A percentile compares a stretch with the other conserved stretches of the same genome.
Conservation (phyloP, 2,113 vertebrate genomes). For the Acrocephalus arundinaceus region DNA sequence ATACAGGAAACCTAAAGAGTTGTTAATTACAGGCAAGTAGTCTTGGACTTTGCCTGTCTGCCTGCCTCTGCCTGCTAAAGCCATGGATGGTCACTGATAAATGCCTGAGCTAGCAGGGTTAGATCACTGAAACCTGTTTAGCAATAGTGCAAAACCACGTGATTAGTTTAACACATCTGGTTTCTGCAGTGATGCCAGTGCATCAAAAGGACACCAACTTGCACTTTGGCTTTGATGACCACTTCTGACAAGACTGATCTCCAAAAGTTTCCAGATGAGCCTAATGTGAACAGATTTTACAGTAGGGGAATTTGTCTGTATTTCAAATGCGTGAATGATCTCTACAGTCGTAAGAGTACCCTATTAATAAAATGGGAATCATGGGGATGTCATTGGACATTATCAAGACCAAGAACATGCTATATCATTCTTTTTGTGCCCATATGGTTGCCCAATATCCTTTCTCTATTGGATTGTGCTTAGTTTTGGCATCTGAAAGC, state of each 20-base stretch:
- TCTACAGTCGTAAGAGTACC: not conserved
- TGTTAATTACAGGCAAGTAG: not conserved
- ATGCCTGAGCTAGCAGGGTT: not conserved
- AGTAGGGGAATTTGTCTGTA: not conserved
- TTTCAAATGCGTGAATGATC: not conserved
- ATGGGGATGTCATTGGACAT: not conserved
- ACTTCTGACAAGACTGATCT: not conserved
- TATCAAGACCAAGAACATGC: constrained; percentile 2
- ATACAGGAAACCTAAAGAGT: not conserved
- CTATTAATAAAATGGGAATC: not conserved
- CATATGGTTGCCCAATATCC: constrained; percentile 27
- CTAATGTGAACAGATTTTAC: not conserved
- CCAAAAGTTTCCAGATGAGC: not conserved
- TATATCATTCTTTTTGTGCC: constrained; percentile 28
- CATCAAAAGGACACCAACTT: not conserved
- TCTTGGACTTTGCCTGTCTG: not conserved
- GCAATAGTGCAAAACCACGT: not conserved
- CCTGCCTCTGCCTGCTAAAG: not conserved
- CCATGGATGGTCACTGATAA: not conserved
- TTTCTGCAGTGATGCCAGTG: not conserved
- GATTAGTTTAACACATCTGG: not conserved
- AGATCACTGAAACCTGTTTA: not conserved
- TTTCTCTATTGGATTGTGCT: not conserved
- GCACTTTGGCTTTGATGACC: not conserved
- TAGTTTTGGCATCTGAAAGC: constrained; percentile 49